Base-by-base conservation (phyloP, 1,140 invertebrate species). In the Calliopsis andreniformis region DNA sequence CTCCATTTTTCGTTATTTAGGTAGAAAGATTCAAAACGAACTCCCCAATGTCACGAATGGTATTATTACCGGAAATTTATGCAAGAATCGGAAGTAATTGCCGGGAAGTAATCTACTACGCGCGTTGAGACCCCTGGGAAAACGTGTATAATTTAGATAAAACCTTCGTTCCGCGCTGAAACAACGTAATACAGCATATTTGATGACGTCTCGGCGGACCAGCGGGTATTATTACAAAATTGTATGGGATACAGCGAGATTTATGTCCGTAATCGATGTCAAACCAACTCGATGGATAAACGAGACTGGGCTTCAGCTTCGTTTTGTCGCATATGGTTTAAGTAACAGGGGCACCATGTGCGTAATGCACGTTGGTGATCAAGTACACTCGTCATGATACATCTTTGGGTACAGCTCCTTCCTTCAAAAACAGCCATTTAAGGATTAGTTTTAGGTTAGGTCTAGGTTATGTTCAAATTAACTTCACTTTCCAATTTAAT, bases 241-340 rank as follows among this genome's bases (percentile, higher is more conserved):
- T 75, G 80, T 70, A 76, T 72, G 83, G 73, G 81, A 78, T 66
- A 75, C 55, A 66, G 61, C 73, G 78, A 84, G 87, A 88, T 87
- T 88, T 88, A 88, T 87, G 64, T 58, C 70, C 69, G 73, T 77
- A 68, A 78, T 78, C 80, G 85, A 70, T 88, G 85, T 86, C 86
- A 81, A 75, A 80, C 71, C 62, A 67, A 69, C 75, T 49, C 71
- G 35, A 67, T 83, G 78, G 78, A 84, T 84, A 82, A 85, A 85
- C 78, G 81, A 78, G 79, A 80, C 86, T 82, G 83, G 58, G 80
- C 78, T 85, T 80, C 67, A 78, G 83, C 76, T 87, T 83, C 86
- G 87, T 89, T 89, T 88, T 84, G 76, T 79, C 78, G 73, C 73
- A 79, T 59, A 61, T 82, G 79, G 85, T 78, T 80, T 76, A 79